phyloP scores from a whole-genome alignment of 1,140 invertebrate species.

The Cydia strobilella region DNA sequence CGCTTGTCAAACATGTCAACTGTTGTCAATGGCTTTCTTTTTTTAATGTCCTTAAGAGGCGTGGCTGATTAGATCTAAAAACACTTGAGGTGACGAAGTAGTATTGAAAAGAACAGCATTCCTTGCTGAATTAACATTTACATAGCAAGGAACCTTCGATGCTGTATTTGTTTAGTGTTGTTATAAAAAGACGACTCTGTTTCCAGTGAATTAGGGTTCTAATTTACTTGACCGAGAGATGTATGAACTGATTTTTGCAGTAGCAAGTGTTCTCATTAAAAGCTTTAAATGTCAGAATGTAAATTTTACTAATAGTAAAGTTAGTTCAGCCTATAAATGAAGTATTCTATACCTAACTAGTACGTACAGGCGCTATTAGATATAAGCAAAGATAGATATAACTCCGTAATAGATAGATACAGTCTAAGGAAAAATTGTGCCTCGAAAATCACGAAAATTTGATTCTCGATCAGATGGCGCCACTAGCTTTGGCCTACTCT shows the following conservation, averaged over 20 bases:
- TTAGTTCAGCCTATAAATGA: too few relatives aligned
- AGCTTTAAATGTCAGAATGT: neutral
- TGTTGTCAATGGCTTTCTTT: constrained; percentile 63
- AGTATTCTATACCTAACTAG: too few relatives aligned
- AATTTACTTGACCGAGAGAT: neutral
- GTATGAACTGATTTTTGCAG: neutral
- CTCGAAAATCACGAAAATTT: too few relatives aligned
- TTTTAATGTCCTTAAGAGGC: constrained; percentile 35
- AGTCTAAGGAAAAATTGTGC: too few relatives aligned
- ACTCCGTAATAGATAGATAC: too few relatives aligned
- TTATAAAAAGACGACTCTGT: neutral
- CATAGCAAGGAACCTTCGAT: neutral
- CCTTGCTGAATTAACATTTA: constrained; percentile 21
- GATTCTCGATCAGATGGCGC: too few relatives aligned
- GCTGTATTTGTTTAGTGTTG: neutral
- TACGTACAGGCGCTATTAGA: too few relatives aligned
- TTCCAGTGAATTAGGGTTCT: neutral
- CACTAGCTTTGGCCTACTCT: too few relatives aligned
- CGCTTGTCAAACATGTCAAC: constrained; percentile 55
- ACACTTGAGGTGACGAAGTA: constrained; percentile 22
- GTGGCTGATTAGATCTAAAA: constrained; percentile 23
- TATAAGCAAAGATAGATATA: too few relatives aligned
- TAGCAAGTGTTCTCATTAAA: neutral
- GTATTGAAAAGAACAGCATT: constrained; percentile 26
- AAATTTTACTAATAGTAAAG: neutral